Evolutionary conservation across 2,888 invertebrate genomes (phyloP), one percentile per base, ranked within the genome.

Genomic region (Spodoptera littoralis): DNA sequence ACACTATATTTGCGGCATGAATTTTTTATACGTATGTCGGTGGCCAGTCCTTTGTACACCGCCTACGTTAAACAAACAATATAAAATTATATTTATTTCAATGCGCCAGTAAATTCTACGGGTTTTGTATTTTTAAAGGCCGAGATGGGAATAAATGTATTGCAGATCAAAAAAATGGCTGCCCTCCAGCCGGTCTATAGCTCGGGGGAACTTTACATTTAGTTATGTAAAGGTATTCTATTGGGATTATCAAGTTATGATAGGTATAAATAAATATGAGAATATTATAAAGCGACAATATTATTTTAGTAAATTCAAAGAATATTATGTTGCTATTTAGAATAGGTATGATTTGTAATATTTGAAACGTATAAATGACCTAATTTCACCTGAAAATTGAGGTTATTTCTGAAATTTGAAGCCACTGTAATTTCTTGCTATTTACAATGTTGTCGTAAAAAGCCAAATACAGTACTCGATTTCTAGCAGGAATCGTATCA

Each of bases 81-180:
- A 54, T 60, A 54, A 60, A 70, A 60, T 56, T 48, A 51, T 65
- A 59, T 75, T 70, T 58, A 60, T 70, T 55, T 70, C 55, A 69
- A 70, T 48, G 57, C n/a, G 8, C 42, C 54, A 48, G 42, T 58
- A 60, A 58, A 61, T 64, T 70, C 13, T 53, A 51, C 22, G 41
- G 43, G 13, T 49, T 57, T 24, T 61, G 43, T 68, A 46, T 59
- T 69, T 70, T 55, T 58, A 52, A 55, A 58, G 9, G 13, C 60
- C 43, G 4, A 6, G 18, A n/a, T 50, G 44, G 30, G n/a, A 45
- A 65, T 27, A 13, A 51, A 65, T 51, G 18, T 55, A 48, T 65
- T 48, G n/a, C 18, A 18, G 24, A 51, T 48, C 18, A 22, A 36
- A 49, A 66, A 50, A 60, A 36, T 51, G 22, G 9, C 12, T 41